These are phyloP conservation scores for Saccopteryx bilineata DNA, from an alignment of 2,113 vertebrate species.

Conservation along the genomic window DNA sequence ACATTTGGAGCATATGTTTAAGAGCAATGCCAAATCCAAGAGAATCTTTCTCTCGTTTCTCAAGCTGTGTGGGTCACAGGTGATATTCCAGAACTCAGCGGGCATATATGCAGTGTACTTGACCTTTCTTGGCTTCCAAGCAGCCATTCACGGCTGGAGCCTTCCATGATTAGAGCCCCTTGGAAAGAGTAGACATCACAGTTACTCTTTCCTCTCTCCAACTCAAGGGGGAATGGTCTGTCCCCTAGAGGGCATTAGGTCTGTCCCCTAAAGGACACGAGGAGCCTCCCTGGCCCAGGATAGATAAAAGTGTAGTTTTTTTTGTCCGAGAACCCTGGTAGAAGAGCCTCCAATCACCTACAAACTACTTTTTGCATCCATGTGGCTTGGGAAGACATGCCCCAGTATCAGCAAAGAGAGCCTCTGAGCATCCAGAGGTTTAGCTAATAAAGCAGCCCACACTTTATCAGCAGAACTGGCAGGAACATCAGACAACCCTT, in stretches of 20 bases:
- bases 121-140: neutral
- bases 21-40: neutral
- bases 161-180: neutral
- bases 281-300: neutral
- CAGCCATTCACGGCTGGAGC: neutral
- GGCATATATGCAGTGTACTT: neutral
- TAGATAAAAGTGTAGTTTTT: neutral
- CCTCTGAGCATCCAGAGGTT: constrained; percentile 19
- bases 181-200: no score
- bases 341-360: neutral
- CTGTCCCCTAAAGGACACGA: neutral
- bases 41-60: neutral
- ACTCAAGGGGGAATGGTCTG: neutral
- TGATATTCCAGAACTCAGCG: neutral
- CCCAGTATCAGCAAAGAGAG: neutral
- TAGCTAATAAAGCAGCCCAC: neutral
- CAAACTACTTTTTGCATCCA: constrained; percentile 3
- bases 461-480: constrained; percentile 41
- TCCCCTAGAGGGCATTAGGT: no score
- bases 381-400: constrained; percentile 28
- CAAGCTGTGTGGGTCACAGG: neutral
- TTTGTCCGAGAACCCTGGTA: neutral
- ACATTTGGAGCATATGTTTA: neutral
- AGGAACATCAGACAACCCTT: neutral
- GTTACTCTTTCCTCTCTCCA: neutral